A percentile compares a stretch with the other conserved stretches of the same genome.
Evolutionary conservation across 2,797 vertebrate genomes (phyloP).

Genomic region (Mus spretus): DNA sequence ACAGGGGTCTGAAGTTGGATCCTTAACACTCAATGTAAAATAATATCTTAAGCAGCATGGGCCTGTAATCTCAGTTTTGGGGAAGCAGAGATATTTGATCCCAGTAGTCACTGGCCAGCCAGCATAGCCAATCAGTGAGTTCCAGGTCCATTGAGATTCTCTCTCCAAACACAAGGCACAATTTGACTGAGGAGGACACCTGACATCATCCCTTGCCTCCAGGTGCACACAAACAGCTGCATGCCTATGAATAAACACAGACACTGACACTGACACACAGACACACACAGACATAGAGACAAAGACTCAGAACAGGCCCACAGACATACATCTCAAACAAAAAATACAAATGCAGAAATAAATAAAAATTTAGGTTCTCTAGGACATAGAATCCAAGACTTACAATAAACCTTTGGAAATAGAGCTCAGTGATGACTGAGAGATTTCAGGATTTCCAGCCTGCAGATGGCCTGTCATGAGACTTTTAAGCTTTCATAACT

Average conservation of each 20-base stretch:
- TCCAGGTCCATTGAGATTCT: background rate
- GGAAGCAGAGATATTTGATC: background rate
- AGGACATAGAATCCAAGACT: background rate
- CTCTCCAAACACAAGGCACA: background rate
- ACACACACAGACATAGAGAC: too few species aligned
- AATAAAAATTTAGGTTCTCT: background rate
- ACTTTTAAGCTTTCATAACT: background rate
- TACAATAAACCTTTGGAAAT: background rate
- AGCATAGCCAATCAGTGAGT: background rate
- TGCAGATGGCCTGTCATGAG: background rate
- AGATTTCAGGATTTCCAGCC: background rate
- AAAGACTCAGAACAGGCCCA: background rate
- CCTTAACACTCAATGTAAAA: background rate
- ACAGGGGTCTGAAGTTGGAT: background rate
- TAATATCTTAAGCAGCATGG: background rate
- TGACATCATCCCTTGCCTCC: background rate
- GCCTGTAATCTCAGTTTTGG: background rate
- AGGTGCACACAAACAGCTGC: background rate
- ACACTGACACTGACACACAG: background rate
- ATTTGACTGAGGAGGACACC: background rate
- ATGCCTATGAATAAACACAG: background rate
- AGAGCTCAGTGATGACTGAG: background rate
- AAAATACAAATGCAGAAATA: background rate
- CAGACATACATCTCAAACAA: background rate
- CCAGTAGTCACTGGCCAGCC: background rate